Evolutionary conservation across 1,140 invertebrate genomes (phyloP).

Genomic region (Calephelis nemesis): DNA sequence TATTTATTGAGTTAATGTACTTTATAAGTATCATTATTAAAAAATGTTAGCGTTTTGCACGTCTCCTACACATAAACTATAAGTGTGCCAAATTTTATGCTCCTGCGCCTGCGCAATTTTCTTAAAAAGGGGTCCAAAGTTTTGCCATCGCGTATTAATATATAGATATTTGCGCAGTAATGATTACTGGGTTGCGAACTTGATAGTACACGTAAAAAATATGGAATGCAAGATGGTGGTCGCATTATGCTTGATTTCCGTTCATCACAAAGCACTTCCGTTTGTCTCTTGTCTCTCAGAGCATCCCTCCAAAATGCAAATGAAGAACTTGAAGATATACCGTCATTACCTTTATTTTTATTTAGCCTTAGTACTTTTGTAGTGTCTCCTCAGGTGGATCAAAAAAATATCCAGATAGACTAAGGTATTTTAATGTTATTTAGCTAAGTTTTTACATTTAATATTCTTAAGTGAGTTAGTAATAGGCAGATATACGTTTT

Average conservation of each 20-base stretch:
- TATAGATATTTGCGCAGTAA: constrained; percentile 8
- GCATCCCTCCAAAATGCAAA: constrained; percentile 70
- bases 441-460: too few relatives aligned
- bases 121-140: too few relatives aligned
- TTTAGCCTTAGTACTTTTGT: constrained; percentile 22
- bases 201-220: constrained; percentile 54
- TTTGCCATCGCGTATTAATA: too few relatives aligned
- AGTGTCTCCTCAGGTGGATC: constrained; percentile 7
- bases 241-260: constrained; percentile 72
- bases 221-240: constrained; percentile 69
- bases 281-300: constrained; percentile 69
- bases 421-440: too few relatives aligned
- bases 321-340: constrained; percentile 46
- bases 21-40: too few relatives aligned
- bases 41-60: too few relatives aligned
- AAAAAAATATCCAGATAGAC: background rate
- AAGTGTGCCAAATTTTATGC: too few relatives aligned
- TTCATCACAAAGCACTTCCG: constrained; percentile 69
- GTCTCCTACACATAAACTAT: too few relatives aligned
- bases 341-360: constrained; percentile 42
- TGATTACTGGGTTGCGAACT: constrained; percentile 38
- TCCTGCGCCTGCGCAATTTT: too few relatives aligned
- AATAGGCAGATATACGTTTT: too few relatives aligned
- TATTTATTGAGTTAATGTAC: too few relatives aligned
- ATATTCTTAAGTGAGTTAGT: too few relatives aligned